Evolutionary conservation across 2,113 vertebrate species (phyloP), one percentile per base, ranked within the genome.

Genomic region (Apteryx owenii): DNA sequence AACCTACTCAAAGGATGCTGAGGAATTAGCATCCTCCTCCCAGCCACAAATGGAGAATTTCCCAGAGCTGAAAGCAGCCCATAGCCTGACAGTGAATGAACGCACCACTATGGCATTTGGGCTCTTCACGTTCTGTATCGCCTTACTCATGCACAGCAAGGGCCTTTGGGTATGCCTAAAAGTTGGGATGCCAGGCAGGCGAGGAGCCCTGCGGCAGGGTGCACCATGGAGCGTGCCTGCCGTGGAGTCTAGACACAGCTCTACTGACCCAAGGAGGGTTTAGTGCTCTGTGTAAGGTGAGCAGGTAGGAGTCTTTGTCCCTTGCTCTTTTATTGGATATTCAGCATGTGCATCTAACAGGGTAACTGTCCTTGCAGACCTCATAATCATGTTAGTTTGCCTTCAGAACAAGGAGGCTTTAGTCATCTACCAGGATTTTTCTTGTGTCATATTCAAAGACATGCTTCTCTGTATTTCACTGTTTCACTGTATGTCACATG

Each of bases 1-100:
- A 93, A 94, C 62, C 81, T 89, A 38, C 93, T 88, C 91, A 85
- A 76, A 91, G 78, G 81, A 76, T 91, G 91, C 81, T 68, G 61
- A 58, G 61, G 51, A 79, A 92, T 60, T 76, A 68, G 21, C n/a
- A 72, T 69, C 62, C 70, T 91, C 78, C 78, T 93, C 89, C 48
- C 44, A 85, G 81, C 23, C 54, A 88, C 71, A 60, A 85, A 21
- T 17, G 91, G 91, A 42, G 51, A 65, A 85, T 62, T 89, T 80
- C 70, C 78, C 75, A 44, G 42, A 53, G 89, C 91, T 64, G 62
- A 51, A 87, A 82, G 75, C 66, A 51, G 66, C 81, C 82, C 48
- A 0, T 5, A 89, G 75, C 29, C 88, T 20, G 66, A 61, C 40
- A 2, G 4, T 54, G 73, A 79, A 21, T 87, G 84, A 71, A 72